phyloP scores from a whole-genome alignment of 1,140 invertebrate genomes.

The Paraescarpia echinospica region DNA sequence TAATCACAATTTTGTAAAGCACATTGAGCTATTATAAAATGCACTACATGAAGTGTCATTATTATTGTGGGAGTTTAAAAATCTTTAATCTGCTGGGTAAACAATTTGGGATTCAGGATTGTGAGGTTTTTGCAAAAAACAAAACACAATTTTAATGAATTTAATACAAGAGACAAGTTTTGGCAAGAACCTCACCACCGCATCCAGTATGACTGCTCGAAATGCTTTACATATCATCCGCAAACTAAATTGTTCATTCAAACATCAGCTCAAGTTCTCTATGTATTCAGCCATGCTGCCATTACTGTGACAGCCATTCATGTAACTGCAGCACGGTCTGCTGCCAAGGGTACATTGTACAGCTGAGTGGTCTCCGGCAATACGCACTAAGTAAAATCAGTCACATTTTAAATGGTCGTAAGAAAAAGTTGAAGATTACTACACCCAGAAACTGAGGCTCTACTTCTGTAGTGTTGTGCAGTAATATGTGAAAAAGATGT shows the following conservation, averaged over 20 bases:
- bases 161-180: background rate
- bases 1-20: no score
- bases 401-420: background rate
- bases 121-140: background rate
- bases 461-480: background rate
- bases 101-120: background rate
- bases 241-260: background rate
- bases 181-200: background rate
- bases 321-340: background rate
- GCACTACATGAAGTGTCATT: background rate
- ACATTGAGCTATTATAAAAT: no score
- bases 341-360: background rate
- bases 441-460: background rate
- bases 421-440: background rate
- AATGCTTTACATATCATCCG: background rate
- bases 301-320: background rate
- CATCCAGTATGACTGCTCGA: background rate
- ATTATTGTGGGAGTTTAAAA: background rate
- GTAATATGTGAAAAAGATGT: slow-evolving; percentile 1
- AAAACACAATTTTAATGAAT: background rate
- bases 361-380: background rate
- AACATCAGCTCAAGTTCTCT: background rate
- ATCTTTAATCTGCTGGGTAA: background rate
- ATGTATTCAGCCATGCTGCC: background rate
- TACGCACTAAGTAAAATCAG: background rate